Evolutionary conservation across 2,113 vertebrate genomes (phyloP).

Genomic region (Anguilla japonica): DNA sequence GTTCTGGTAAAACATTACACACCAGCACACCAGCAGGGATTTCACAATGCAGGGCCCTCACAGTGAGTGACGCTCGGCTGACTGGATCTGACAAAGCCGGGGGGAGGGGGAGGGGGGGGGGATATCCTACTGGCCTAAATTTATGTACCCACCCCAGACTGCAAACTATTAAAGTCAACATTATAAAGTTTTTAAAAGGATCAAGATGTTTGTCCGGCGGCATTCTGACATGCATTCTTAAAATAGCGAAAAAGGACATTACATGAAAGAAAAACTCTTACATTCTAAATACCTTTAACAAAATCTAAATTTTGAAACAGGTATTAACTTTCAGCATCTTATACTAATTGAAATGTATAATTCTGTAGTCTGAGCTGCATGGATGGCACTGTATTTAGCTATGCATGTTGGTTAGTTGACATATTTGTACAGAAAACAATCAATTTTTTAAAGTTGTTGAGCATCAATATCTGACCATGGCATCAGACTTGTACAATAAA

Average conservation of each 20-base stretch:
- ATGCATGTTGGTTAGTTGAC: neutral
- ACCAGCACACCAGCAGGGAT: neutral
- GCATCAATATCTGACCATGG: too few species aligned
- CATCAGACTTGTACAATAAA: too few species aligned
- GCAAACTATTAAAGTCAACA: neutral
- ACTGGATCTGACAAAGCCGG: neutral
- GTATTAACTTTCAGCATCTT: neutral
- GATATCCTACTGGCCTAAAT: neutral
- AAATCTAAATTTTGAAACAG: neutral
- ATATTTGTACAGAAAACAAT: neutral
- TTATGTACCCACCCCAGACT: neutral
- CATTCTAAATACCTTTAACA: neutral
- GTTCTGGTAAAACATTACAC: slow-evolving; percentile 16
- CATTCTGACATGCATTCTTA: neutral
- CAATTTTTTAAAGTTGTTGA: too few species aligned
- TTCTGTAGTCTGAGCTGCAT: too few species aligned
- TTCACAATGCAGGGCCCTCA: neutral
- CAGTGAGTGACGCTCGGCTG: neutral
- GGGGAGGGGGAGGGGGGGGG: too few species aligned
- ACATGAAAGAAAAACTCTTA: neutral
- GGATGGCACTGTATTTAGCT: neutral
- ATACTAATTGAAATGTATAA: neutral
- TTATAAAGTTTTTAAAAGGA: neutral
- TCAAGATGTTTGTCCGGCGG: neutral
- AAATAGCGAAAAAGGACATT: slow-evolving; percentile 2